Base-by-base conservation (phyloP, 1,140 invertebrate genomes). In the Idris sp. region DNA sequence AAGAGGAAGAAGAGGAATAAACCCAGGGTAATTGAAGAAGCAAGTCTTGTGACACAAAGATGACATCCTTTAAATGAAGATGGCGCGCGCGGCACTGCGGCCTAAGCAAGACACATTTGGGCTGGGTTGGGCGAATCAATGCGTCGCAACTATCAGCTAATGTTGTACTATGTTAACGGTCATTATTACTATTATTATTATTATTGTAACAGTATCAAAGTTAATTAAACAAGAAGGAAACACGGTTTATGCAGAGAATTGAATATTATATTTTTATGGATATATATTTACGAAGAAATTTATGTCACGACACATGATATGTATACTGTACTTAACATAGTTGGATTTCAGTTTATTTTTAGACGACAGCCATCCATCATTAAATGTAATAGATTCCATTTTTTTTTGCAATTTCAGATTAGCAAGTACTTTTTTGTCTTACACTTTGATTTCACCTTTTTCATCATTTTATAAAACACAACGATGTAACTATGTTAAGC, bases 211-310 rank as follows among this genome's bases (percentile, higher is more conserved):
- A 80, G 77, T 62, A 81, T 80, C 71, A 81, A 41, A 76, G 31
- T 64, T 46, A 74, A 64, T 75, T 79, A 79, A 81, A 83, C 71
- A 74, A 48, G 72, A 81, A 59, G 49, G 54, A 78, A 75, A 76
- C 54, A 77, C 77, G 76, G 79, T 82, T 81, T 76, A 82, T 26
- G 51, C 53, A 59, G 64, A 59, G 53, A 67, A 82, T 83, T 81
- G 80, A 83, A 74, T 62, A 72, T 48, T 68, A 62, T 71, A 59
- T 65, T 61, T 71, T 64, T 67, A 67, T 58, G 67, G 31, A n/a
- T 35, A 61, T 56, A 53, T n/a, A n/a, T n/a, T n/a, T n/a, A n/a
- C n/a, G 28, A 65, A 65, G 46, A 65, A 65, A 46, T 38, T 53
- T 18, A 58, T 58, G 53, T 59, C 61, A 9, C 22, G 31, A 48